Evolutionary conservation across 2,113 vertebrate genomes (phyloP).

Genomic region (Scytalopus superciliaris): DNA sequence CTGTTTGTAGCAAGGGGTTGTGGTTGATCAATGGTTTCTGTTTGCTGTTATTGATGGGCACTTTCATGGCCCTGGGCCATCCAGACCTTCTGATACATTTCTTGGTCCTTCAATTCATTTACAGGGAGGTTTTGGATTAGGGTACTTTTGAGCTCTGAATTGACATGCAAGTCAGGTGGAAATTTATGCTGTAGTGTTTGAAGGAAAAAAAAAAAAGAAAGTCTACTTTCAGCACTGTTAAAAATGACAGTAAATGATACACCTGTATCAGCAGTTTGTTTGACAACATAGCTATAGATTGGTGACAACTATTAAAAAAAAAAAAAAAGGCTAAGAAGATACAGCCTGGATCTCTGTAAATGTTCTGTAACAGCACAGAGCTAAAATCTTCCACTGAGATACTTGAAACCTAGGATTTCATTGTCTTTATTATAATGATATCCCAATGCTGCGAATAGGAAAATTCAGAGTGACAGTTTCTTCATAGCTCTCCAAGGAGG

Average conservation of each 20-base stretch:
- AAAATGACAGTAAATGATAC: neutral
- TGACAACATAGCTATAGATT: constrained; percentile 38
- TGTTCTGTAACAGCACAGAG: neutral
- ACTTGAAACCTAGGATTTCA: neutral
- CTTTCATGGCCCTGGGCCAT: neutral
- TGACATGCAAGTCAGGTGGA: neutral
- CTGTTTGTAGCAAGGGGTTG: neutral
- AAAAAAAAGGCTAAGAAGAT: neutral
- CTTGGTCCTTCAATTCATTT: neutral
- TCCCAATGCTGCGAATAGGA: neutral
- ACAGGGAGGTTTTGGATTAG: neutral
- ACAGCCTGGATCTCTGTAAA: neutral
- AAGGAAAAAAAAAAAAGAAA: neutral
- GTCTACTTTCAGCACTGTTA: neutral
- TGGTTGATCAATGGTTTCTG: neutral
- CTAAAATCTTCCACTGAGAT: neutral
- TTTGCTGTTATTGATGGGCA: neutral
- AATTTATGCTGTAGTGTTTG: neutral
- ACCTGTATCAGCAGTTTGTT: constrained; percentile 53
- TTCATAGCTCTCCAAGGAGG: neutral
- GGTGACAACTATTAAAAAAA: neutral
- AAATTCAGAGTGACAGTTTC: neutral
- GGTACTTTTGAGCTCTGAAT: neutral
- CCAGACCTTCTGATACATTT: neutral
- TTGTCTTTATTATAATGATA: neutral